These are phyloP conservation scores for Nylanderia fulva DNA, from an alignment of 1,140 invertebrate species.

Conservation along the genomic window DNA sequence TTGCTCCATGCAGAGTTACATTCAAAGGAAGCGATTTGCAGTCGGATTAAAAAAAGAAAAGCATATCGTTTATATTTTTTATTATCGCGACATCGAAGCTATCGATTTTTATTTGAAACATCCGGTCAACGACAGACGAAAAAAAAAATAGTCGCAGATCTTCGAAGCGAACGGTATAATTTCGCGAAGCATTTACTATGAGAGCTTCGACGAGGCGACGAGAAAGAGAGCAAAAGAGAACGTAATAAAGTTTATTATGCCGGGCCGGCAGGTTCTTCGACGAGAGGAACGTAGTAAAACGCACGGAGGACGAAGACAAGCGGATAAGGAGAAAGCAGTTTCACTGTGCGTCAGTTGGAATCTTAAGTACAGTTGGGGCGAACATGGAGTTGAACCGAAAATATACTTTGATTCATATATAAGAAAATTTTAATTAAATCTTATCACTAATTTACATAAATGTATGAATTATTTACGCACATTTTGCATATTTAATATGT, in stretches of 20 bases:
- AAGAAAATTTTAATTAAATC: slow-evolving; percentile 22
- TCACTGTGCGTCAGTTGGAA: slow-evolving; percentile 62
- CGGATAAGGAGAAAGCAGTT: slow-evolving; percentile 64
- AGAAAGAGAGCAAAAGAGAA: background rate
- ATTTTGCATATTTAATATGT: background rate
- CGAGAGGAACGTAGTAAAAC: slow-evolving; percentile 28
- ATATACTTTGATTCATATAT: background rate
- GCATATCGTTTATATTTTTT: background rate
- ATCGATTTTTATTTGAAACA: slow-evolving; percentile 33
- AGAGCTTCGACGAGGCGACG: background rate
- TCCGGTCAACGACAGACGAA: background rate
- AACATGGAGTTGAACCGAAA: slow-evolving; percentile 30
- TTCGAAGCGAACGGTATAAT: background rate
- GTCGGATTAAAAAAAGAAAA: background rate
- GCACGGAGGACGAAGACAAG: slow-evolving; percentile 22
- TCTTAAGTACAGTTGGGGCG: slow-evolving; percentile 61
- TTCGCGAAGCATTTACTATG: slow-evolving; percentile 7
- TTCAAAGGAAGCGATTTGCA: background rate
- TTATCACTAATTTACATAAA: background rate
- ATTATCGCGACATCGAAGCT: background rate
- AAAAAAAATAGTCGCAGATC: background rate
- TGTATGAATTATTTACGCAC: background rate
- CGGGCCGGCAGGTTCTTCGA: slow-evolving; percentile 1
- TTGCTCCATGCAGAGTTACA: background rate
- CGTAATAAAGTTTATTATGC: slow-evolving; percentile 58